phyloP scores from a whole-genome alignment of 2,797 vertebrate genomes.

The Diplodus puntazzo region DNA sequence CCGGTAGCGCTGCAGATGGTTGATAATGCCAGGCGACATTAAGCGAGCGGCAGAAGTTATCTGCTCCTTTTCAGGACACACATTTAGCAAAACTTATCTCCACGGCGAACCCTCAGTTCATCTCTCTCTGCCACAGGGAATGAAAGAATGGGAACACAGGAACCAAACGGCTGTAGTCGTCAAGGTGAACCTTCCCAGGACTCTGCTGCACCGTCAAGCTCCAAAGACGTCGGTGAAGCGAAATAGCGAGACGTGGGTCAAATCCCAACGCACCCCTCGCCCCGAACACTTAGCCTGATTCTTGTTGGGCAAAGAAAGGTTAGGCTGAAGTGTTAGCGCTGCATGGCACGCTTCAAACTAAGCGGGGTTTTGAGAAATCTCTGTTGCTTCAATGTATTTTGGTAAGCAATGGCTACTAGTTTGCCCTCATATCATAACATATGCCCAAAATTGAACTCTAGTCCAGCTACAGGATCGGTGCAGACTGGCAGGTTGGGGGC shows the following conservation, averaged over 20 bases:
- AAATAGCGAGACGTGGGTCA: not conserved
- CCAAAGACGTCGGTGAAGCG: not conserved
- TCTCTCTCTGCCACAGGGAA: not conserved
- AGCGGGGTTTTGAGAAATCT: too few relatives aligned
- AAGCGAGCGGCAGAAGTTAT: conserved; percentile 5
- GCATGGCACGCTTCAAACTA: too few relatives aligned
- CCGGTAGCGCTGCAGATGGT: not conserved
- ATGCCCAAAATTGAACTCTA: too few relatives aligned
- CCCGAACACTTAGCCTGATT: too few relatives aligned
- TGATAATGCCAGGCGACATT: conserved; percentile 1
- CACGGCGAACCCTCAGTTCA: not conserved
- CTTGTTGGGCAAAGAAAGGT: too few relatives aligned
- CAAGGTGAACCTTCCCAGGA: not conserved
- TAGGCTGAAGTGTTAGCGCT: too few relatives aligned
- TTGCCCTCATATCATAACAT: too few relatives aligned
- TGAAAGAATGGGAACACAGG: not conserved
- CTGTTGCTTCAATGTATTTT: too few relatives aligned
- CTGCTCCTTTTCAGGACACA: not conserved
- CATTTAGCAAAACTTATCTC: conserved; percentile 16
- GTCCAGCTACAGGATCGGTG: too few relatives aligned
- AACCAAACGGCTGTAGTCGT: not conserved
- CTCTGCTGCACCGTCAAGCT: not conserved
- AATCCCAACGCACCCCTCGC: too few relatives aligned
- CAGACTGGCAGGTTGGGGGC: too few relatives aligned
- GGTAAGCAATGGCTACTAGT: too few relatives aligned